A percentile compares a stretch with the other conserved stretches of the same genome.
Evolutionary conservation across 2,113 vertebrate genomes (phyloP).

Genomic region (Athene noctua): DNA sequence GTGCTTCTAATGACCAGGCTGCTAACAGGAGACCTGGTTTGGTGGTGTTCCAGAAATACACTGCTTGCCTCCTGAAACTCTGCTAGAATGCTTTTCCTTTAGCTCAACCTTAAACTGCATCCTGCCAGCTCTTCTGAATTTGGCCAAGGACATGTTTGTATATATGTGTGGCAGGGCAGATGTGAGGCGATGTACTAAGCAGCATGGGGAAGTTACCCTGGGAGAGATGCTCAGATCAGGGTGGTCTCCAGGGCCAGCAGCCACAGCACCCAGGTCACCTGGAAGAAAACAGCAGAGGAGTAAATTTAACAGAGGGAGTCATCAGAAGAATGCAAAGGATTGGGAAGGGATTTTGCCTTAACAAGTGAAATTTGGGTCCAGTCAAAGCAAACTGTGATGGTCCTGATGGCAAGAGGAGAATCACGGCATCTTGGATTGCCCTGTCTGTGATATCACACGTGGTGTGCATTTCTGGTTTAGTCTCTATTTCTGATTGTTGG

Average conservation of each 20-base stretch:
- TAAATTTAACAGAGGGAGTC: neutral
- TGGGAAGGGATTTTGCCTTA: neutral
- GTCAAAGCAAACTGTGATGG: neutral
- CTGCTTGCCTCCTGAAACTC: neutral
- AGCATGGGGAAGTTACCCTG: neutral
- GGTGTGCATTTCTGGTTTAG: neutral
- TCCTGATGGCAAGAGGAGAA: neutral
- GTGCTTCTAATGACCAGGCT: neutral
- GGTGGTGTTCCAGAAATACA: neutral
- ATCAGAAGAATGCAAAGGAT: rapidly evolving
- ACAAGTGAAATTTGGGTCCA: neutral
- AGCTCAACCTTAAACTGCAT: neutral
- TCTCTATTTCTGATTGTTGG: neutral
- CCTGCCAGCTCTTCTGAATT: neutral
- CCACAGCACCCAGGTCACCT: neutral
- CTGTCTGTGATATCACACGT: rapidly evolving
- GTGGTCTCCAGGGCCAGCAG: neutral
- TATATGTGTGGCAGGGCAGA: neutral
- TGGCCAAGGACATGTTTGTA: neutral
- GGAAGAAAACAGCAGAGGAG: neutral
- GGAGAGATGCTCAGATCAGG: neutral
- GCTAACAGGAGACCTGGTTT: neutral
- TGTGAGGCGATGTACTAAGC: rapidly evolving
- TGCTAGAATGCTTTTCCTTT: neutral
- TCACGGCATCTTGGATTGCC: rapidly evolving